Base-by-base conservation (phyloP, 2,888 invertebrate genomes). In the Leptopilina drosophilae region DNA sequence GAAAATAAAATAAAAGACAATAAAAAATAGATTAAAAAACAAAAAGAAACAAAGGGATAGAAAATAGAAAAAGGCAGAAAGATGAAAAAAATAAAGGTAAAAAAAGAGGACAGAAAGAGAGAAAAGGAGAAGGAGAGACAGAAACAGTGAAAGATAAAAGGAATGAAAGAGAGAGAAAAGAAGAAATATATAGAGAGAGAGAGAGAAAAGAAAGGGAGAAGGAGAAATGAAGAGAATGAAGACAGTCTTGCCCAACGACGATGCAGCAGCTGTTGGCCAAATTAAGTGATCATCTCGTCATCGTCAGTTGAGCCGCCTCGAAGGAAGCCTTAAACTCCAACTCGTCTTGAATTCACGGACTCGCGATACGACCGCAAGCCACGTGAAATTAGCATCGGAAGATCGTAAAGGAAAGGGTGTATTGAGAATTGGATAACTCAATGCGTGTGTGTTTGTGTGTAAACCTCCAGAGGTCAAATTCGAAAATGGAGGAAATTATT, bases 241-340 rank as follows among this genome's bases (percentile, higher is more conserved):
- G 80, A 81, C 81, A 78, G 83, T 78, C 82, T 82, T 82, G 81
- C 15, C 83, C 82, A 79, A 82, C 81, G 82, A 85, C 83, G 88
- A 86, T 87, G 89, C 89, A 90, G 91, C 91, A 91, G 91, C 91
- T 91, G 91, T 90, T 90, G 91, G 90, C 89, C 90, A 91, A 91
- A 91, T 91, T 91, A 91, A 91, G 91, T 91, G 91, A 91, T 91
- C 91, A 91, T 91, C 91, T 91, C 91, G 90, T 90, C 90, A 91
- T 91, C 91, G 90, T 90, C 91, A 89, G 90, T 89, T 87, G 87
- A 87, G 90, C 90, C 90, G 89, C 89, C 88, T 85, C 86, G 87
- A 86, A 85, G 86, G 87, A 85, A 86, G 84, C 82, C 83, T 82
- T 82, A 83, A 84, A 82, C 82, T 82, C 65, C 62, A 67, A 73